A percentile compares a stretch with the other conserved stretches of the same genome.
Conservation (phyloP, 2,113 vertebrate species). For the Heterocephalus glaber region DNA sequence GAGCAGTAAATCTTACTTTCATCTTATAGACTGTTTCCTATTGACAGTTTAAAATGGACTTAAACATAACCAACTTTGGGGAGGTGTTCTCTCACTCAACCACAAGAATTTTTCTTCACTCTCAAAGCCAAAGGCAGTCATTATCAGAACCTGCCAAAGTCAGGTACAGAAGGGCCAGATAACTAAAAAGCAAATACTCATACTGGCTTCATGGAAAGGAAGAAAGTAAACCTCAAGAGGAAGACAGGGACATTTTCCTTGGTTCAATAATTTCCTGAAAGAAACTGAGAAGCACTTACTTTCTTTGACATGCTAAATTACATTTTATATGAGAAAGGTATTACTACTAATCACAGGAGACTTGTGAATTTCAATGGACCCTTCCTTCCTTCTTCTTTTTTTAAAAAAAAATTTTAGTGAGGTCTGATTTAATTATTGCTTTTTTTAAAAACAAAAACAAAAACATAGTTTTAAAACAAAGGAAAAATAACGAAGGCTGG, state of each 20-base stretch:
- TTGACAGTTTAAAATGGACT: slow-evolving; percentile 46
- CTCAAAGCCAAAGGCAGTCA: slow-evolving; percentile 49
- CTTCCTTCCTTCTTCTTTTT: slow-evolving; percentile 8
- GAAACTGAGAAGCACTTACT: background rate
- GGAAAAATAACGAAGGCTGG: too few relatives aligned
- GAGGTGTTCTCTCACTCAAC: slow-evolving; percentile 26
- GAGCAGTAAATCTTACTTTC: slow-evolving; percentile 43
- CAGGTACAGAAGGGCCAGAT: background rate
- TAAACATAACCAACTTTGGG: background rate
- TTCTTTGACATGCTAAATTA: slow-evolving; percentile 37
- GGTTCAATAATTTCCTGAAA: slow-evolving; percentile 44
- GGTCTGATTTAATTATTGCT: too few relatives aligned
- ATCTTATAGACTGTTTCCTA: slow-evolving; percentile 3
- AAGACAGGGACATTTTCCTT: slow-evolving; percentile 4
- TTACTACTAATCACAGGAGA: background rate
- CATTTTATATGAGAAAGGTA: slow-evolving; percentile 50
- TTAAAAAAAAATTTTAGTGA: too few relatives aligned
- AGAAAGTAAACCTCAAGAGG: slow-evolving; percentile 6
- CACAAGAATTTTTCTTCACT: slow-evolving; percentile 32
- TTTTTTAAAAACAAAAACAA: too few relatives aligned
- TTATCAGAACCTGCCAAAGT: slow-evolving; percentile 39
- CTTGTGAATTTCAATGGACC: background rate
- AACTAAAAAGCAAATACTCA: slow-evolving; percentile 17
- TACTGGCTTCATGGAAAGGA: background rate
- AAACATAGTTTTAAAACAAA: too few relatives aligned